Conservation (phyloP, 1,140 invertebrate genomes). For the Cydia amplana region DNA sequence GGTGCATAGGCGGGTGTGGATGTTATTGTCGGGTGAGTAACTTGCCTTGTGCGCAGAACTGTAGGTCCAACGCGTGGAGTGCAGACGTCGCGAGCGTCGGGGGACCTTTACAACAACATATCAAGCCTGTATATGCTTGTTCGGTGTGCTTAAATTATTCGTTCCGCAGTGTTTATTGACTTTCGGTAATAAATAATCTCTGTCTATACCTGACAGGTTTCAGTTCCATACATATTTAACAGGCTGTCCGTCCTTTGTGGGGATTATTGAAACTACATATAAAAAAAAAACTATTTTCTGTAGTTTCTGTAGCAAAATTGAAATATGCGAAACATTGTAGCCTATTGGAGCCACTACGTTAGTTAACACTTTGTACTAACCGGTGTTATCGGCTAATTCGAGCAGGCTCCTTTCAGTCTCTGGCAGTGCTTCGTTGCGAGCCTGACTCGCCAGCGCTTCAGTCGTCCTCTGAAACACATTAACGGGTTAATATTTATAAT, state of each 20-base stretch:
- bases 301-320: too few relatives aligned
- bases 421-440: conserved; percentile 63
- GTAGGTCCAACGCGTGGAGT: conserved; percentile 68
- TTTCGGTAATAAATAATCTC: background rate
- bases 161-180: background rate
- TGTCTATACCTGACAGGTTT: background rate
- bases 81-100: conserved; percentile 70
- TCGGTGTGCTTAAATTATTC: background rate
- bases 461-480: conserved; percentile 52
- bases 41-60: conserved; percentile 75
- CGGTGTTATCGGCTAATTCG: conserved; percentile 61
- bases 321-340: too few relatives aligned
- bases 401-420: conserved; percentile 66
- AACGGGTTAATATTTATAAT: background rate
- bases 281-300: too few relatives aligned
- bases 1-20: background rate
- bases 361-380: conserved; percentile 43
- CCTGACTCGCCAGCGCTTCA: conserved; percentile 52
- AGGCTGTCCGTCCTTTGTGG: too few relatives aligned
- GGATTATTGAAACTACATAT: too few relatives aligned
- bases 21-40: conserved; percentile 35
- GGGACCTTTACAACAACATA: conserved; percentile 61
- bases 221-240: too few relatives aligned
- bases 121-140: conserved; percentile 10
- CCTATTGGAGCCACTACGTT: background rate